Conservation (phyloP, 2,113 vertebrate genomes). For the Anseranas semipalmata region DNA sequence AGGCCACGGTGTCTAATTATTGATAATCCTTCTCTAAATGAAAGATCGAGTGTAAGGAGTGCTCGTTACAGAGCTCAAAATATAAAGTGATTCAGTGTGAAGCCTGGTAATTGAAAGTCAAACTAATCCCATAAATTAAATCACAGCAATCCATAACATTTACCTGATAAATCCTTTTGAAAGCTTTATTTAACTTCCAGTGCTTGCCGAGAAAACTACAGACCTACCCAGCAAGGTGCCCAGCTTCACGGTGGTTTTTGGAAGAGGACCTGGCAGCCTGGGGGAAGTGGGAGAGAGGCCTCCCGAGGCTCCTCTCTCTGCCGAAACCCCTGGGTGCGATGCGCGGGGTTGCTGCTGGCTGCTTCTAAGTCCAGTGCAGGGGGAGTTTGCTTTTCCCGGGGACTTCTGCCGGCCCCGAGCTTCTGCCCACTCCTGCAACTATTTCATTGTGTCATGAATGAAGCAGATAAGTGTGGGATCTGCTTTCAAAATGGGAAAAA, state of each 20-base stretch:
- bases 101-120: conserved; percentile 84
- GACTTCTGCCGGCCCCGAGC: not conserved
- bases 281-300: too few relatives aligned
- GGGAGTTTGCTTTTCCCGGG: not conserved
- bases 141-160: conserved; percentile 83
- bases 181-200: conserved; percentile 80
- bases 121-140: conserved; percentile 86
- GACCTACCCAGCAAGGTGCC: not conserved
- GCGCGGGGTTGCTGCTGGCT: not conserved
- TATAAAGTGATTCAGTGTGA: conserved; percentile 82
- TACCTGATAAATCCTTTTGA: conserved; percentile 78
- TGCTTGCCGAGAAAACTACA: not conserved
- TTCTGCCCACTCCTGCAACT: not conserved
- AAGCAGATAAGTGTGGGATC: not conserved
- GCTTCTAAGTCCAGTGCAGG: too few relatives aligned
- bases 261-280: not conserved
- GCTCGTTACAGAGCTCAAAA: conserved; percentile 78
- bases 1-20: conserved; percentile 85
- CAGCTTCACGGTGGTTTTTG: not conserved
- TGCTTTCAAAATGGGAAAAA: conserved; percentile 42
- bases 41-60: conserved; percentile 81
- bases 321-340: too few relatives aligned
- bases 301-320: too few relatives aligned
- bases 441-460: conserved; percentile 21
- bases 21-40: conserved; percentile 85